Conservation (phyloP, 2,113 vertebrate species). For the Ursus arctos region DNA sequence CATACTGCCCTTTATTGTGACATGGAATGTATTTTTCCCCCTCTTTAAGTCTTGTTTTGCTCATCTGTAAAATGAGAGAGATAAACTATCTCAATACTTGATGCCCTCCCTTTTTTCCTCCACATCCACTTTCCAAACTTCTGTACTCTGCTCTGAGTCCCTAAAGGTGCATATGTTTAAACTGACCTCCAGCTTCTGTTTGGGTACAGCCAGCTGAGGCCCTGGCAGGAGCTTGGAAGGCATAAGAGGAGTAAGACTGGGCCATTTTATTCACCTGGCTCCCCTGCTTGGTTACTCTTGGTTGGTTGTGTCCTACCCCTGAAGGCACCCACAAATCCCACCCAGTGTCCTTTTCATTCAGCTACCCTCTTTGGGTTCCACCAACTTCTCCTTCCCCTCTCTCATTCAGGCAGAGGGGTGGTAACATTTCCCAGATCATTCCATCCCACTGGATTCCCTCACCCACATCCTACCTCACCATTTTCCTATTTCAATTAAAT, state of each 20-base stretch:
- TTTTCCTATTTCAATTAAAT: neutral
- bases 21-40: neutral
- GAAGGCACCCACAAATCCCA: neutral
- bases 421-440: neutral
- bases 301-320: neutral
- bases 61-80: neutral
- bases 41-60: neutral
- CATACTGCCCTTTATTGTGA: neutral
- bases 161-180: neutral
- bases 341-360: neutral
- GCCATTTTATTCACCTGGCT: neutral
- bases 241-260: neutral
- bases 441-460: neutral
- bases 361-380: neutral
- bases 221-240: neutral
- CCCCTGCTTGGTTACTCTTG: neutral
- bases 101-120: neutral
- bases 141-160: neutral
- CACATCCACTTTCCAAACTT: neutral
- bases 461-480: neutral
- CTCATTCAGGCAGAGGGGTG: neutral
- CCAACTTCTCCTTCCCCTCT: neutral
- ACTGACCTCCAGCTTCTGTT: neutral
- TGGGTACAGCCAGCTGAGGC: neutral
- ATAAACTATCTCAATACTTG: neutral